These are phyloP conservation scores for Quadriops clusia DNA, from an alignment of 2,888 invertebrate genomes.

Conservation along the genomic window DNA sequence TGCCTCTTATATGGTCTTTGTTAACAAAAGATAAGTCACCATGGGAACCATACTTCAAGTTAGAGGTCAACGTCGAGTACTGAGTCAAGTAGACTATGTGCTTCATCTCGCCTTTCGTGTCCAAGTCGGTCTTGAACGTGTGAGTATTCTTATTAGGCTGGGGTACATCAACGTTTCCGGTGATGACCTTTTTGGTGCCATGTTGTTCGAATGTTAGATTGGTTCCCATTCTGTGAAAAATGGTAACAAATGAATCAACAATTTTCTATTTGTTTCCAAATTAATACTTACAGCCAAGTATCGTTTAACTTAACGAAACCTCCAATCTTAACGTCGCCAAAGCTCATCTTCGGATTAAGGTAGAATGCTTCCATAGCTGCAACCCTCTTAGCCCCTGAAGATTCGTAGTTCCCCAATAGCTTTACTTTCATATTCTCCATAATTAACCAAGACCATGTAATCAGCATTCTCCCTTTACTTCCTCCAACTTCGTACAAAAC, in stretches of 20 bases:
- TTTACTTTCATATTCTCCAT: slow-evolving; percentile 41
- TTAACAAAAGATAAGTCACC: slow-evolving; percentile 3
- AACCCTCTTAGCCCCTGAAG: slow-evolving; percentile 31
- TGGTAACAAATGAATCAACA: not conserved
- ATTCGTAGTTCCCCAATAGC: slow-evolving; percentile 36
- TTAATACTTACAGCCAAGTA: slow-evolving; percentile 38
- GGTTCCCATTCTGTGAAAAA: not conserved
- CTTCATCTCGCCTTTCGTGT: not conserved
- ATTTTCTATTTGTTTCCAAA: not conserved
- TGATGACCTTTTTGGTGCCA: not conserved
- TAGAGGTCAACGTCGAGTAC: slow-evolving; percentile 44
- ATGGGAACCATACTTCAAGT: slow-evolving; percentile 43
- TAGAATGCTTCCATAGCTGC: slow-evolving; percentile 40
- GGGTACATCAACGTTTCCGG: too few species aligned
- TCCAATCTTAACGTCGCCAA: slow-evolving; percentile 40
- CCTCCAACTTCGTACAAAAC: slow-evolving; percentile 36
- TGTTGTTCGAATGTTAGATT: not conserved
- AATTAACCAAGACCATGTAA: slow-evolving; percentile 42
- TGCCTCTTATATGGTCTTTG: slow-evolving; percentile 36
- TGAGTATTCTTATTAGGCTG: too few species aligned
- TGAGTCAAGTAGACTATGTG: slow-evolving; percentile 39
- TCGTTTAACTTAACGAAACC: slow-evolving; percentile 45
- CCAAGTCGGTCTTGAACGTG: too few species aligned
- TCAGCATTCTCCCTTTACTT: slow-evolving; percentile 35
- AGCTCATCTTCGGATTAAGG: slow-evolving; percentile 41